Percentiles rank a stretch among this genome's conserved stretches.
Conservation (phyloP, 2,888 invertebrate genomes). For the Calephelis perditalis region DNA sequence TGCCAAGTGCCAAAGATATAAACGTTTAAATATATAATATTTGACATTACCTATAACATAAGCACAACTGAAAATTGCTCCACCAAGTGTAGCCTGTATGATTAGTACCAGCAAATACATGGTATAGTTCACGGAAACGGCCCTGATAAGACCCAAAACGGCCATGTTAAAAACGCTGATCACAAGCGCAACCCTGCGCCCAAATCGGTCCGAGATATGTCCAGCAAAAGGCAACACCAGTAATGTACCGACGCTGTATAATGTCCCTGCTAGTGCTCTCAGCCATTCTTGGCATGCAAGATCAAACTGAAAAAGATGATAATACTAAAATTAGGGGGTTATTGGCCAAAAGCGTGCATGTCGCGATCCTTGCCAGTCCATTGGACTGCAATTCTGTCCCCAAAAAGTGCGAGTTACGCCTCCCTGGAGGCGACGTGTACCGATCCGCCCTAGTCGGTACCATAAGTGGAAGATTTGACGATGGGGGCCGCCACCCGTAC, state of each 20-base stretch:
- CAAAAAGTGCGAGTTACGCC: no score
- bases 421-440: no score
- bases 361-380: no score
- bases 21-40: no score
- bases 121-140: slow-evolving; percentile 68
- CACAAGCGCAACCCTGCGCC: slow-evolving; percentile 67
- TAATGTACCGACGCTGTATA: slow-evolving; percentile 80
- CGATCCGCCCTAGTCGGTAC: no score
- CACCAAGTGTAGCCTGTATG: slow-evolving; percentile 50
- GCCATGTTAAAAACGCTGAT: slow-evolving; percentile 58
- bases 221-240: slow-evolving; percentile 79
- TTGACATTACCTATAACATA: no score
- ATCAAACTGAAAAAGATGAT: slow-evolving; percentile 52
- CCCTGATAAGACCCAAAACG: slow-evolving; percentile 51
- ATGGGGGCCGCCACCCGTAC: no score
- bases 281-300: slow-evolving; percentile 79
- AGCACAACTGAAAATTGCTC: no score
- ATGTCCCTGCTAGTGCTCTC: slow-evolving; percentile 80
- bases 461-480: no score
- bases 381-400: no score
- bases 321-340: neutral
- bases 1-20: no score
- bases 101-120: slow-evolving; percentile 59
- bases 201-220: slow-evolving; percentile 80
- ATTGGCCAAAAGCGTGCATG: no score